A percentile compares a stretch with the other conserved stretches of the same genome.
Evolutionary conservation across 2,888 invertebrate genomes (phyloP).

Genomic region (Ophion obscuratus): DNA sequence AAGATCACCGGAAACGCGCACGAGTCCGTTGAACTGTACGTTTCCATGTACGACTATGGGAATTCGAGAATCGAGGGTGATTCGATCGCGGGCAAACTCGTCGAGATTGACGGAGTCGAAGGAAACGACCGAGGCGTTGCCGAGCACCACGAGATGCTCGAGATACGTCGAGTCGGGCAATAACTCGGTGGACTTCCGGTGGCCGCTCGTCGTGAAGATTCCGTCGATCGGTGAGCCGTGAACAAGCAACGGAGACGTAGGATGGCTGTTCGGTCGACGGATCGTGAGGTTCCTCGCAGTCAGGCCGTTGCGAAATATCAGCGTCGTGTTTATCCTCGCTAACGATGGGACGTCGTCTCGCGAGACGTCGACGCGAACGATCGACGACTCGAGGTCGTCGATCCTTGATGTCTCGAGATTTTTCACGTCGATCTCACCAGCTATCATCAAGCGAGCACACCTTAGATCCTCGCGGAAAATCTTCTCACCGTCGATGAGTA

Average conservation of each 20-base stretch:
- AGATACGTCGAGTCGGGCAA: slow-evolving; percentile 72
- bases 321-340: slow-evolving; percentile 1
- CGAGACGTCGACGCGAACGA: slow-evolving; percentile 70
- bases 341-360: slow-evolving; percentile 42
- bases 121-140: slow-evolving; percentile 63
- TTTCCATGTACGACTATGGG: slow-evolving; percentile 49
- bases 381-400: slow-evolving; percentile 71
- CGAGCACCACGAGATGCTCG: slow-evolving; percentile 68
- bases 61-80: slow-evolving; percentile 70
- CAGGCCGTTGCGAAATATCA: slow-evolving; percentile 29
- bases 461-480: slow-evolving; percentile 57
- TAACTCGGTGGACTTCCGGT: slow-evolving; percentile 22
- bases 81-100: slow-evolving; percentile 72
- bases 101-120: slow-evolving; percentile 76
- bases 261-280: not conserved
- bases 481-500: slow-evolving; percentile 72
- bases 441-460: slow-evolving; percentile 67
- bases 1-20: slow-evolving; percentile 72
- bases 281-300: slow-evolving; percentile 27
- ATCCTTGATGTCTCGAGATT: slow-evolving; percentile 72
- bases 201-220: slow-evolving; percentile 60
- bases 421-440: slow-evolving; percentile 68
- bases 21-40: slow-evolving; percentile 71
- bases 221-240: slow-evolving; percentile 69
- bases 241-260: slow-evolving; percentile 29